phyloP scores from a whole-genome alignment of 2,888 invertebrate genomes.

The Stramonita haemastoma region DNA sequence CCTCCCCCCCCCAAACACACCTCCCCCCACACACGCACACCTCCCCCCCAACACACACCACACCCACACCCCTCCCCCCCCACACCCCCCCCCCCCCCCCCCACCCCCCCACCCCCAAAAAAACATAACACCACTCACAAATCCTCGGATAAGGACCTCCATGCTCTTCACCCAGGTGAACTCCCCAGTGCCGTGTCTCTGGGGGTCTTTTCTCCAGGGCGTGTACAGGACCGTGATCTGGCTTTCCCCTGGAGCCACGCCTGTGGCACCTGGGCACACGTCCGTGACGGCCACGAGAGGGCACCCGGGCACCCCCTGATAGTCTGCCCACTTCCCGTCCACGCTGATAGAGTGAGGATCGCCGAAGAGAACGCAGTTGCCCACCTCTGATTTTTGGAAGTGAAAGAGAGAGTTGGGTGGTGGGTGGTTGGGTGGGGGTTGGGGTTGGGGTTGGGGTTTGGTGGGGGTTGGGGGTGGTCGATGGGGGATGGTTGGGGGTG shows the following conservation, averaged over 20 bases:
- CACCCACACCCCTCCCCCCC: no score
- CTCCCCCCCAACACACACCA: no score
- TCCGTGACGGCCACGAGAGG: slow-evolving; percentile 67
- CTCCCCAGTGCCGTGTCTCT: not conserved
- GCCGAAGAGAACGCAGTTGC: slow-evolving; percentile 70
- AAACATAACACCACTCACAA: no score
- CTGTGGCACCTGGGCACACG: slow-evolving; percentile 53
- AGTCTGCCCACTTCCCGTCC: slow-evolving; percentile 62
- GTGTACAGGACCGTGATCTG: slow-evolving; percentile 55
- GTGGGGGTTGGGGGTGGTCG: no score
- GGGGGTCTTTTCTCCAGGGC: slow-evolving; percentile 52
- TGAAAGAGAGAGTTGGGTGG: not conserved
- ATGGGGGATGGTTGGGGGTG: no score
- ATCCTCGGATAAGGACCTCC: slow-evolving; percentile 50
- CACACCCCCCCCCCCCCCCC: no score
- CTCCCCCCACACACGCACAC: no score
- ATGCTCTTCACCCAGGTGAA: slow-evolving; percentile 67
- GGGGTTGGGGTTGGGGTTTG: no score
- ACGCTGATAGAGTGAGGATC: slow-evolving; percentile 71
- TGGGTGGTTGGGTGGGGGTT: no score
- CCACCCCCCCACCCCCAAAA: no score
- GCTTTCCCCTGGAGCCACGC: not conserved
- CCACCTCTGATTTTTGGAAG: slow-evolving; percentile 59
- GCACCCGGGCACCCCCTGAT: slow-evolving; percentile 64
- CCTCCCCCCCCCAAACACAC: no score